Percentiles rank a stretch among this genome's conserved stretches.
phyloP scores from a whole-genome alignment of 2,797 vertebrate genomes.

The Sebastes ruberrimus region DNA sequence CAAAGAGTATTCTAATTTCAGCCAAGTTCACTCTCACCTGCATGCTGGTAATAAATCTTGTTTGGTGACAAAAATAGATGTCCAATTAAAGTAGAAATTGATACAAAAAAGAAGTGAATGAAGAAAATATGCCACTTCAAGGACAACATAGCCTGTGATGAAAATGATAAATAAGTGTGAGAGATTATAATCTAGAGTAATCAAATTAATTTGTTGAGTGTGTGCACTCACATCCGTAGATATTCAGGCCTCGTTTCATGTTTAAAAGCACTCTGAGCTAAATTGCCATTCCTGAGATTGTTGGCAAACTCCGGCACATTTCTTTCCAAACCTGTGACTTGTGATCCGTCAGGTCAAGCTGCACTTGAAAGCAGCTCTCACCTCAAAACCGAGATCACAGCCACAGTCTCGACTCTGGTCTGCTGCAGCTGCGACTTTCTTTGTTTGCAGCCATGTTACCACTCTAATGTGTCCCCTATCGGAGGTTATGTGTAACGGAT shows the following conservation, averaged over 20 bases:
- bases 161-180: conserved; percentile 40
- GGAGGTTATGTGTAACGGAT: conserved; percentile 32
- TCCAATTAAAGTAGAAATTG: conserved; percentile 79
- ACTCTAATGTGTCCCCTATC: conserved; percentile 1
- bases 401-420: background rate
- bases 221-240: background rate
- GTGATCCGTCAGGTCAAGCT: background rate
- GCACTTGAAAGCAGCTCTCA: conserved; percentile 1
- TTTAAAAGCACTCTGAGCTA: background rate
- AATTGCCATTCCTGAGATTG: background rate
- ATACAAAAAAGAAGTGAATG: conserved; percentile 72
- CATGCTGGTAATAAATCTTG: conserved; percentile 78
- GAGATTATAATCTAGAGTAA: conserved; percentile 49
- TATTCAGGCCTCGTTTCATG: background rate
- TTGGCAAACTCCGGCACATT: background rate
- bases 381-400: conserved; percentile 27
- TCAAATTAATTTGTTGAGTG: conserved; percentile 33
- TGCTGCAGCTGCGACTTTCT: conserved; percentile 9
- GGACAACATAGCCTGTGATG: conserved; percentile 67
- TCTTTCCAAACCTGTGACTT: conserved; percentile 1
- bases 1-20: conserved; percentile 81
- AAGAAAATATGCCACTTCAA: conserved; percentile 65
- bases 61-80: conserved; percentile 77
- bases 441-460: conserved; percentile 15
- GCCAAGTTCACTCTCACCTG: conserved; percentile 69